Percentiles rank a stretch among this genome's conserved stretches.
Evolutionary conservation across 1,140 invertebrate species (phyloP).

Genomic region (Bombus huntii): DNA sequence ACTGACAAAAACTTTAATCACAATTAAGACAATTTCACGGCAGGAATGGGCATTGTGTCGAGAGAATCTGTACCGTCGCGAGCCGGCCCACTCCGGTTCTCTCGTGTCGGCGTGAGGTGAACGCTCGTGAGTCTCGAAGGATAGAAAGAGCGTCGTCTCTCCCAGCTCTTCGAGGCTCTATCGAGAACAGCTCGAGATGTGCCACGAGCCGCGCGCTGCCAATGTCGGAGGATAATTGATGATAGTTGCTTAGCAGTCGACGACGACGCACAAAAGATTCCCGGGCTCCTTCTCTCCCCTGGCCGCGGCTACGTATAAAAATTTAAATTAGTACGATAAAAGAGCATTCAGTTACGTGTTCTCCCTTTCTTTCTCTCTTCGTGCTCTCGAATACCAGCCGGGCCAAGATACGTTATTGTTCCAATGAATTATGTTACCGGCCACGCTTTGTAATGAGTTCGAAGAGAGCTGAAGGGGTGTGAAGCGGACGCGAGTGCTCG

Average conservation of each 20-base stretch:
- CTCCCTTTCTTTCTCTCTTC: background rate
- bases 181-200: background rate
- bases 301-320: slow-evolving; percentile 9
- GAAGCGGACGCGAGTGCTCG: background rate
- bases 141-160: slow-evolving; percentile 1
- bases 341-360: slow-evolving; percentile 14
- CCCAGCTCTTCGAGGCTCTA: background rate
- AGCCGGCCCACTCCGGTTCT: background rate
- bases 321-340: slow-evolving; percentile 43
- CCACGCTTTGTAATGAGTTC: slow-evolving; percentile 8
- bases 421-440: slow-evolving; percentile 33
- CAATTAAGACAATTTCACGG: slow-evolving; percentile 72
- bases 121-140: slow-evolving; percentile 21
- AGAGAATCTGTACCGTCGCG: slow-evolving; percentile 48
- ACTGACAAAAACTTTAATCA: slow-evolving; percentile 64
- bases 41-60: slow-evolving; percentile 72
- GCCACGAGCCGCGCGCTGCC: slow-evolving; percentile 1
- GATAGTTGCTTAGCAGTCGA: slow-evolving; percentile 46
- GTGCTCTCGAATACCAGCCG: background rate
- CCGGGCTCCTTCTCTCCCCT: background rate
- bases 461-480: background rate
- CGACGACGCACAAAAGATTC: slow-evolving; percentile 37
- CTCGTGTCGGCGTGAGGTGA: slow-evolving; percentile 12
- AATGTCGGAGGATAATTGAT: slow-evolving; percentile 44
- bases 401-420: slow-evolving; percentile 29